Percentiles rank a stretch among this genome's conserved stretches.
Conservation (phyloP, 1,140 invertebrate genomes). For the Mizuhopecten yessoensis region DNA sequence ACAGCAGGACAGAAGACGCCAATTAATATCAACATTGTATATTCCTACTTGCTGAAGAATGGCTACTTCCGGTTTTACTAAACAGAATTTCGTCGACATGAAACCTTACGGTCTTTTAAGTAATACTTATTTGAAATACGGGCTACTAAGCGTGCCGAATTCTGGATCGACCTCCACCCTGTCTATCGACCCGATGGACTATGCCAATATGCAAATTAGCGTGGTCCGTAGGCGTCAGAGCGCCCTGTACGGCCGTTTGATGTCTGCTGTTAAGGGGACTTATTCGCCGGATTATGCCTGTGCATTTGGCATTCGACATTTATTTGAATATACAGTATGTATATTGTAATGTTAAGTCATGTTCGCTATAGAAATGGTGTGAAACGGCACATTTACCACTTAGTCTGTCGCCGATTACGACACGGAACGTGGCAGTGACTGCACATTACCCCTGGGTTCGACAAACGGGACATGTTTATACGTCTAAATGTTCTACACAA, state of each 20-base stretch:
- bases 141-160: neutral
- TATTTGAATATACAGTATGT: neutral
- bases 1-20: too few relatives aligned
- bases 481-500: neutral
- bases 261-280: neutral
- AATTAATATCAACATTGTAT: neutral
- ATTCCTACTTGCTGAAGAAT: neutral
- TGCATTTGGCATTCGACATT: neutral
- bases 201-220: neutral
- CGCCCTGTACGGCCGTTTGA: neutral
- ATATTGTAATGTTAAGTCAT: neutral
- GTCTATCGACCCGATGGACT: neutral
- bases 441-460: too few relatives aligned
- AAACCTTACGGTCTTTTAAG: neutral
- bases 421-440: neutral
- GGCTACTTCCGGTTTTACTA: neutral
- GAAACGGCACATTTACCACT: neutral
- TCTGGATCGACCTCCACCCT: neutral
- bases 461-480: neutral
- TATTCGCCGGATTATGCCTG: neutral
- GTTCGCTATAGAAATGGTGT: neutral
- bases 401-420: neutral
- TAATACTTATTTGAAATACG: neutral
- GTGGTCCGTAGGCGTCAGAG: neutral
- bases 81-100: neutral